These are phyloP conservation scores for Formicarius rufipectus DNA, from an alignment of 2,113 vertebrate species.

Conservation along the genomic window DNA sequence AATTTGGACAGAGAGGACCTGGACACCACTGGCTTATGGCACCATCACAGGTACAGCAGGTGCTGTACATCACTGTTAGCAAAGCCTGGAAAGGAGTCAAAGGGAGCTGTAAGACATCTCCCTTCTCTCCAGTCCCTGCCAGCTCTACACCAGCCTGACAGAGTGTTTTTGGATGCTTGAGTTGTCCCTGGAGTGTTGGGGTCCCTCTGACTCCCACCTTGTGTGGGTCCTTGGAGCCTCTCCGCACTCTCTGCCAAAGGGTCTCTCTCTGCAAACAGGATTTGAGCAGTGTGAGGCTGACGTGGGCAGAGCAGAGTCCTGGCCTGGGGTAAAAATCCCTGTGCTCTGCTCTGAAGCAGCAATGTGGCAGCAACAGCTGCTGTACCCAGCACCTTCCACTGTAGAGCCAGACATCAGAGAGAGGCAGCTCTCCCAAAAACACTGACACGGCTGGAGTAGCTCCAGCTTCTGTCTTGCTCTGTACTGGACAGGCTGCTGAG, in stretches of 20 bases:
- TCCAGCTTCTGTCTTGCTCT: background rate
- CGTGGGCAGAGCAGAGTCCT: background rate
- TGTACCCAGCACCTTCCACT: background rate
- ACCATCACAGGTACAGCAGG: background rate
- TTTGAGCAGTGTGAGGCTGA: background rate
- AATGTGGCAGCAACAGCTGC: background rate
- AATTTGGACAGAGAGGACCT: background rate
- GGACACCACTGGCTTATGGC: background rate
- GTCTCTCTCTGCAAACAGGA: background rate
- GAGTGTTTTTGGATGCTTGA: background rate
- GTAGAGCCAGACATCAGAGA: background rate
- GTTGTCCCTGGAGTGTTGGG: background rate
- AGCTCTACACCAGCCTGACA: background rate
- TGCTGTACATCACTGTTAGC: background rate
- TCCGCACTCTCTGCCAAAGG: accelerated
- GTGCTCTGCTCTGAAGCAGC: background rate
- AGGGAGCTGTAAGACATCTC: background rate
- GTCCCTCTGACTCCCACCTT: background rate
- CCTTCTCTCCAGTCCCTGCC: background rate
- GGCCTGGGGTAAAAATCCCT: background rate
- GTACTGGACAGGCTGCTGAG: background rate
- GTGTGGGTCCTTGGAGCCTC: background rate
- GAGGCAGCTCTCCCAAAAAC: background rate
- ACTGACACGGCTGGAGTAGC: background rate
- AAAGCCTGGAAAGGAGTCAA: background rate